Evolutionary conservation across 1,140 invertebrate genomes (phyloP).

Genomic region (Drosophila arawakana): DNA sequence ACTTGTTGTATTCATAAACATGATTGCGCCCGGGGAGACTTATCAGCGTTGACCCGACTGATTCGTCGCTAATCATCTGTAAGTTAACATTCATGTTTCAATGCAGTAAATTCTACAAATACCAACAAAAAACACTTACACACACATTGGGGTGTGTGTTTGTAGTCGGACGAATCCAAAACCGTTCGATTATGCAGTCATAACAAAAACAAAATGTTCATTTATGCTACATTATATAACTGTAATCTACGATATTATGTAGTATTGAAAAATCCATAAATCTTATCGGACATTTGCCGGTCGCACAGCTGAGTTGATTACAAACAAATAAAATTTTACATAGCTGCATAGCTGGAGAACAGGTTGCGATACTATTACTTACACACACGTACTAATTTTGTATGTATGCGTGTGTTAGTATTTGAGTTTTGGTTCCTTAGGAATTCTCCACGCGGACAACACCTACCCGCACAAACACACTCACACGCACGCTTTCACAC

Average conservation of each 20-base stretch:
- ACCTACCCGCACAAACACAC: conserved; percentile 24
- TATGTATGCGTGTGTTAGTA: conserved; percentile 20
- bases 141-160: not conserved
- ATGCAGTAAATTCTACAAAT: conserved; percentile 27
- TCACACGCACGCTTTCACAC: conserved; percentile 25
- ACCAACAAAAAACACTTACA: conserved; percentile 21
- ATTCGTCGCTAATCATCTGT: conserved; percentile 49
- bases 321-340: conserved; percentile 18
- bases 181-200: conserved; percentile 42
- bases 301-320: conserved; percentile 43
- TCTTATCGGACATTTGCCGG: conserved; percentile 55
- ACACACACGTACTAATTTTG: conserved; percentile 2
- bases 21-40: conserved; percentile 24
- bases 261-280: conserved; percentile 58
- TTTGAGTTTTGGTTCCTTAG: conserved; percentile 29
- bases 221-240: conserved; percentile 61
- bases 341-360: conserved; percentile 50
- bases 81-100: conserved; percentile 57
- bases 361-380: conserved; percentile 58
- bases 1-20: conserved; percentile 13
- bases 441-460: conserved; percentile 34
- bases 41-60: conserved; percentile 57
- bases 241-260: not conserved
- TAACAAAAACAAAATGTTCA: conserved; percentile 14
- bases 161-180: conserved; percentile 8